Base-by-base conservation (phyloP, 1,140 invertebrate genomes). In the Rhyzopertha dominica region DNA sequence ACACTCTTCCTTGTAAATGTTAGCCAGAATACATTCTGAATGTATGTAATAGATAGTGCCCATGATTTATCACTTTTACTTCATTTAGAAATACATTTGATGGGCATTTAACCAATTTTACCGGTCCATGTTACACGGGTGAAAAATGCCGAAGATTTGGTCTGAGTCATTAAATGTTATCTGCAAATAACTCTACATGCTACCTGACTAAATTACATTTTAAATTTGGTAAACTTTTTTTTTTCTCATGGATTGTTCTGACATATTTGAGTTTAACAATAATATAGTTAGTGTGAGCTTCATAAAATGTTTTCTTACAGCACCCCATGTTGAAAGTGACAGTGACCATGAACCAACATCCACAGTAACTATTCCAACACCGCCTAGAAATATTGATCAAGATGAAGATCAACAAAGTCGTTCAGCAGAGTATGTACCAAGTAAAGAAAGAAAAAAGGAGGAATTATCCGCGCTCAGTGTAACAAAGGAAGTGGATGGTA, bases 341-440 rank as follows among this genome's bases (percentile, higher is more conserved):
- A 77, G 74, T 59, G 76, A 80, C 56, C 77, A 78, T 59, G 78
- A 80, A 53, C 76, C 76, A 5, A 73, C 63, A 18, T 79, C 76
- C 44, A 80, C 77, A 23, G 75, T 78, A 14, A 76, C 62, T 12
- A 71, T 70, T 36, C 61, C 65, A 9, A 68, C 66, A 9, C 67
- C 65, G 22, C 68, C 68, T 10, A 29, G 63, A 52, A 59, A 45
- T 53, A 43, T 26, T 36, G 62, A 65, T 19, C 37, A 32, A 25
- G 49, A 61, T 24, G 60, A 63, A 37, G n/a, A 13, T n/a, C 38
- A 39, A 41, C 24, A 29, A 48, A 52, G 36, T 12, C 38, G 49
- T 32, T 37, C 37, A 5, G 35, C 44, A 16, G n/a, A 9, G 9
- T 14, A 29, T 18, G 31, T 18, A 30, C 12, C 44, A 19, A 32